A percentile compares a stretch with the other conserved stretches of the same genome.
These are phyloP conservation scores for Oncorhynchus nerka DNA, from an alignment of 2,113 vertebrate genomes.

Conservation along the genomic window DNA sequence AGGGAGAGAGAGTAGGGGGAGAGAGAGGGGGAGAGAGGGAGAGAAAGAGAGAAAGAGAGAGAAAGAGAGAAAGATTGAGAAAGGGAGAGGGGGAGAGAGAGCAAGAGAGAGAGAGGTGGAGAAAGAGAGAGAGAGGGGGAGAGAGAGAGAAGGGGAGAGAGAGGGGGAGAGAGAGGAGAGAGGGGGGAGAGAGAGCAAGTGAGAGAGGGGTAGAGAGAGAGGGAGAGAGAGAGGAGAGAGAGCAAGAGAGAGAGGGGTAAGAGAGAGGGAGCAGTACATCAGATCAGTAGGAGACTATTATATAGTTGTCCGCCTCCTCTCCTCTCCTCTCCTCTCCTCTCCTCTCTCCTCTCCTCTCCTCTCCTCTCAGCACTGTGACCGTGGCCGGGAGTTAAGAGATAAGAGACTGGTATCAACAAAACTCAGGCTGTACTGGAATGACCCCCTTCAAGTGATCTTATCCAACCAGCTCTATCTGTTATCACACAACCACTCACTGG, in stretches of 20 bases:
- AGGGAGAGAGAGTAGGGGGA: neutral
- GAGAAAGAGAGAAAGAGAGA: no score
- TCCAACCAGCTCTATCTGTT: no score
- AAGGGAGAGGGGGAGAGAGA: neutral
- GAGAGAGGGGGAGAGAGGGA: fast-evolving
- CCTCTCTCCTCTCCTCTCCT: neutral
- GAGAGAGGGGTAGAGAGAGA: neutral
- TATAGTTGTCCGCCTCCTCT: no score
- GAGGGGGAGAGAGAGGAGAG: neutral
- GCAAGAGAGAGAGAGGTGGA: neutral
- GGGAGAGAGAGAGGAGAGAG: neutral
- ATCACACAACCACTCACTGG: no score
- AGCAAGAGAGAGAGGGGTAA: neutral
- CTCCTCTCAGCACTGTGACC: neutral
- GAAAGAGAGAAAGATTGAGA: neutral
- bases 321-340: no score
- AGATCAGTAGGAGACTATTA: neutral
- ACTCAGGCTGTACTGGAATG: no score
- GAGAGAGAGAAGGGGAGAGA: neutral
- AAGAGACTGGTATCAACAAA: no score
- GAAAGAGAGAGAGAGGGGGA: no score
- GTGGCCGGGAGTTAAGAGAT: neutral
- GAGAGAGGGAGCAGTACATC: neutral
- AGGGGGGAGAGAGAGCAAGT: neutral
- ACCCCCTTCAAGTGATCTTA: no score